Evolutionary conservation across 2,797 vertebrate genomes (phyloP).

Genomic region (Premnoplex brunnescens): DNA sequence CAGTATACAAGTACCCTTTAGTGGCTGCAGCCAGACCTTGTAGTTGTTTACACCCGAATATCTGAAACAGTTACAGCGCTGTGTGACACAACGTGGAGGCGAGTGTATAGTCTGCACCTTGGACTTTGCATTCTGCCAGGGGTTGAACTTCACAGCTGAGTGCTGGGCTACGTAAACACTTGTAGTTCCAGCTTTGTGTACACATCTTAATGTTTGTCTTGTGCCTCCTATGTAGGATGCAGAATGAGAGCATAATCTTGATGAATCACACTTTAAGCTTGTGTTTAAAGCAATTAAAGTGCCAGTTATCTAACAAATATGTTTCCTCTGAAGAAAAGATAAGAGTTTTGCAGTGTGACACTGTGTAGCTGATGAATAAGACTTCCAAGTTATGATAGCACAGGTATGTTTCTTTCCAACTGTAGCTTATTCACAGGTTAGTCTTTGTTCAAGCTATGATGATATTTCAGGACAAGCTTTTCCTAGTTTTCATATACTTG

Average conservation of each 20-base stretch:
- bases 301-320: not conserved
- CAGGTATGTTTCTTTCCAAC: not conserved
- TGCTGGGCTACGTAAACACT: accelerated
- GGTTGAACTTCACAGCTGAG: accelerated
- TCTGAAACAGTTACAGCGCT: accelerated
- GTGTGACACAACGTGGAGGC: accelerated
- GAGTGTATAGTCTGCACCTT: accelerated
- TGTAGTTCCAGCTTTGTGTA: not conserved
- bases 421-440: not conserved
- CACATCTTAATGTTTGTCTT: not conserved
- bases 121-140: accelerated
- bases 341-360: not conserved
- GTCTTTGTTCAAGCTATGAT: not conserved
- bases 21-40: accelerated
- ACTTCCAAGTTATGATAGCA: not conserved
- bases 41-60: accelerated
- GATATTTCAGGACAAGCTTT: not conserved
- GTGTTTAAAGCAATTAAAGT: not conserved
- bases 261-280: not conserved
- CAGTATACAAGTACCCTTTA: accelerated
- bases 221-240: accelerated
- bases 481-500: not conserved
- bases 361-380: not conserved
- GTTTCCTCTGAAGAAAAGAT: not conserved
- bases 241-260: not conserved